A percentile compares a stretch with the other conserved stretches of the same genome.
Conservation (phyloP, 2,113 vertebrate species). For the Eulacestoma nigropectus region DNA sequence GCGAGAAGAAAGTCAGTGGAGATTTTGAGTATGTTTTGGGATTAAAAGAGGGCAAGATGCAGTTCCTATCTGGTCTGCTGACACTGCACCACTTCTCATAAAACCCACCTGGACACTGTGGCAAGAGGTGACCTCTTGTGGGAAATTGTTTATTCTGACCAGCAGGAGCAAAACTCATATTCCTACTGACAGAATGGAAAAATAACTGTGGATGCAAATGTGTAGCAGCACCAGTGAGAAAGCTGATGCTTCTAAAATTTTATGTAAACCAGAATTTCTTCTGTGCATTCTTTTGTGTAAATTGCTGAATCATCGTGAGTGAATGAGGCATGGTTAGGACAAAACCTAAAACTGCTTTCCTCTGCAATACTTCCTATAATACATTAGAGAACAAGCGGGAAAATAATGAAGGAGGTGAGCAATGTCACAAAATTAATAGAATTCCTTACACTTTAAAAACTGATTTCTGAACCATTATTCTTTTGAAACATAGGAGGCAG, state of each 20-base stretch:
- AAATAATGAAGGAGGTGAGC: neutral
- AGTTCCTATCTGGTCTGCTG: neutral
- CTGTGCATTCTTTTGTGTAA: neutral
- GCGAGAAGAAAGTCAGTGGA: neutral
- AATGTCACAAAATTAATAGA: neutral
- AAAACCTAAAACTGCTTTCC: conserved; percentile 4
- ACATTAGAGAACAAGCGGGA: neutral
- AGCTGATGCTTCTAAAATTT: neutral
- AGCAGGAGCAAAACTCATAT: neutral
- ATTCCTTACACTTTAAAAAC: neutral
- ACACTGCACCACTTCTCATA: neutral
- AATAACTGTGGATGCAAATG: neutral
- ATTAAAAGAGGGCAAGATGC: neutral
- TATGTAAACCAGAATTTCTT: neutral
- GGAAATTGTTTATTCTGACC: neutral
- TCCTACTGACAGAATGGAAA: neutral
- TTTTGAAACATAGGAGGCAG: neutral
- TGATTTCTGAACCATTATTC: neutral
- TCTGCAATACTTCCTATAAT: neutral
- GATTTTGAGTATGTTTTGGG: neutral
- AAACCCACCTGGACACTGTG: neutral
- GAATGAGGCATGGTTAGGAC: neutral
- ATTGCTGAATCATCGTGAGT: neutral
- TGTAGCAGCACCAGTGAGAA: neutral
- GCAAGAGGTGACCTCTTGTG: neutral